Evolutionary conservation across 2,888 invertebrate species (phyloP), one percentile per base, ranked within the genome.

Genomic region (Lacanobia wlatinum): DNA sequence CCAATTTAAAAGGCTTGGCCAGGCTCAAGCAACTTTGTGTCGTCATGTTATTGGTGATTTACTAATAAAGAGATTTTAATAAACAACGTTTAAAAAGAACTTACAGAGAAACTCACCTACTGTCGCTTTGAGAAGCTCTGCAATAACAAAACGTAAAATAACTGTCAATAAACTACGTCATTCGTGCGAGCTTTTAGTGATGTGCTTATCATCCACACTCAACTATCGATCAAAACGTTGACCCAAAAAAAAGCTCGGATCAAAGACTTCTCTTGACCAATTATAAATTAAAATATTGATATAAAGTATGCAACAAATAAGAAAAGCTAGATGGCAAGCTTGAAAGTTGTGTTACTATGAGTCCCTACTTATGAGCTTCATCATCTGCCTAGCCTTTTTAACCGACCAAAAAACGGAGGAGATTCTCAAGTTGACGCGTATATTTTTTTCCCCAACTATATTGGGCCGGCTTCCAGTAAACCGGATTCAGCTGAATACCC

Each of bases 91-190:
- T 38, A 4, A 5, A 21, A 28, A 12, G 34, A 43, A 43, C 16
- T 50, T 43, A 28, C 5, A 18, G 28, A 12, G 28, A 50, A 1
- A 21, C 14, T 18, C 18, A 14, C 21, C 9, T 18, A 14, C 1
- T 16, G 10, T 23, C 14, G 14, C 12, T 53, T 34, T 40, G 34
- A n/a, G 65, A 72, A 55, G 21, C 74, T 74, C 12, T 48, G 75
- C 62, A 67, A n/a, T 63, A 79, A 67, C 66, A 66, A 77, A 77
- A 77, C 77, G 77, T 10, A 53, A 21, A 59, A n/a, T 55, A 53
- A 66, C 74, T 77, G 77, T 79, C 77, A 77, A 12, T 43, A 48
- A 21, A 21, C 7, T 53, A 59, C 71, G 71, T 62, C 75, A 59
- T 46, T 48, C 40, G 4, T 23, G 21, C 1, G 40, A 65, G 66